These are phyloP conservation scores for Drosophila ercepeae DNA, from an alignment of 1,140 invertebrate species.

Conservation along the genomic window DNA sequence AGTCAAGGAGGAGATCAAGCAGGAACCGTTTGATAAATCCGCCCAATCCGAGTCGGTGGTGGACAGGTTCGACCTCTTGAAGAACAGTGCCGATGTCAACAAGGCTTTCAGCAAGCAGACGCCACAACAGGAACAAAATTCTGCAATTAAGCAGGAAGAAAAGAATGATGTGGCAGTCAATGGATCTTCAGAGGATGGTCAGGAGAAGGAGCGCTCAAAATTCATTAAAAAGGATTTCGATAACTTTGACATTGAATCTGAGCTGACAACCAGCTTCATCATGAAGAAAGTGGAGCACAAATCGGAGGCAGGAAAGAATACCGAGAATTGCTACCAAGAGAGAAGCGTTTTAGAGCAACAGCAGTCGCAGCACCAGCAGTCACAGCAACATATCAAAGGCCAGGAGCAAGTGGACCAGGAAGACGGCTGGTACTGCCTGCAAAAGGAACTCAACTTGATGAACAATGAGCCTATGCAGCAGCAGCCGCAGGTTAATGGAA, in stretches of 20 bases:
- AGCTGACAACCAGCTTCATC: constrained; percentile 78
- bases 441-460: constrained; percentile 86
- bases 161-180: constrained; percentile 38
- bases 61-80: constrained; percentile 72
- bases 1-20: constrained; percentile 74
- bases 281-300: constrained; percentile 81
- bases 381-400: constrained; percentile 53
- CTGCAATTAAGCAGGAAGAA: constrained; percentile 42
- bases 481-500: constrained; percentile 42
- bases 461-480: constrained; percentile 47
- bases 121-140: neutral
- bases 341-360: constrained; percentile 40
- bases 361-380: constrained; percentile 33
- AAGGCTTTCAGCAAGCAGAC: constrained; percentile 53
- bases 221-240: constrained; percentile 79
- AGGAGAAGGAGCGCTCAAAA: constrained; percentile 25
- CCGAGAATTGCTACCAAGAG: constrained; percentile 35
- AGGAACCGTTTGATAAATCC: constrained; percentile 54
- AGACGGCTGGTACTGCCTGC: constrained; percentile 89
- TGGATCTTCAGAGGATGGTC: constrained; percentile 28
- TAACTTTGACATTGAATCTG: constrained; percentile 82
- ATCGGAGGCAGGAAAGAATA: constrained; percentile 21
- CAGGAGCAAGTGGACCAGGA: constrained; percentile 65
- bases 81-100: constrained; percentile 71
- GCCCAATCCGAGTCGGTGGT: constrained; percentile 27